Evolutionary conservation across 2,797 vertebrate species (phyloP).

Genomic region (Scarus forsteni): DNA sequence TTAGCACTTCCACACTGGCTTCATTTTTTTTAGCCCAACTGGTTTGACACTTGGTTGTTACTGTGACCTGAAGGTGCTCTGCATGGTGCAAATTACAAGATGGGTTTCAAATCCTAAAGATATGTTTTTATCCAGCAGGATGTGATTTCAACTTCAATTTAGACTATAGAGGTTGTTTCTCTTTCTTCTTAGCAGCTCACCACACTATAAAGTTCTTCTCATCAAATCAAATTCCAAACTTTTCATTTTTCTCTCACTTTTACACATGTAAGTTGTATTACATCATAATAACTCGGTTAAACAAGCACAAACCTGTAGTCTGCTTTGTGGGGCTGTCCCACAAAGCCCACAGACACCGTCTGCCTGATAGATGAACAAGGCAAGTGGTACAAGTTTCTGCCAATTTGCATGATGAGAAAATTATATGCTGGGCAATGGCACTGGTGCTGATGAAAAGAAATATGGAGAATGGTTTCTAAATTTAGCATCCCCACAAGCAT

Average conservation of each 20-base stretch:
- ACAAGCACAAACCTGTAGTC: constrained; percentile 43
- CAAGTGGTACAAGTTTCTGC: constrained; percentile 82
- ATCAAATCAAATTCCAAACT: constrained; percentile 45
- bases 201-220: constrained; percentile 31
- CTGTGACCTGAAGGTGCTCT: no score
- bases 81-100: no score
- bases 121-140: constrained; percentile 29
- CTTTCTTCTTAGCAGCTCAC: constrained; percentile 30
- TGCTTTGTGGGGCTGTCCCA: constrained; percentile 49
- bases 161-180: constrained; percentile 22
- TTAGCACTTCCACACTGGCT: no score
- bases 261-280: constrained; percentile 18
- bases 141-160: constrained; percentile 53
- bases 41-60: no score
- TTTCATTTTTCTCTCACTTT: constrained; percentile 34
- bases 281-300: constrained; percentile 45
- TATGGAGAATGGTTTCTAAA: constrained; percentile 76
- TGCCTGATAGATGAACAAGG: constrained; percentile 65
- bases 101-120: constrained; percentile 20
- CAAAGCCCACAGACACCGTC: constrained; percentile 45
- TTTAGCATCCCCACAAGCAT: constrained; percentile 69
- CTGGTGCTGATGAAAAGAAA: constrained; percentile 80
- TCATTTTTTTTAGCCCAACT: no score
- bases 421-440: constrained; percentile 84
- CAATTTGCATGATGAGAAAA: constrained; percentile 92